Base-by-base conservation (phyloP, 64 coral and sea anemone genomes). In the Platygyra sinensis region DNA sequence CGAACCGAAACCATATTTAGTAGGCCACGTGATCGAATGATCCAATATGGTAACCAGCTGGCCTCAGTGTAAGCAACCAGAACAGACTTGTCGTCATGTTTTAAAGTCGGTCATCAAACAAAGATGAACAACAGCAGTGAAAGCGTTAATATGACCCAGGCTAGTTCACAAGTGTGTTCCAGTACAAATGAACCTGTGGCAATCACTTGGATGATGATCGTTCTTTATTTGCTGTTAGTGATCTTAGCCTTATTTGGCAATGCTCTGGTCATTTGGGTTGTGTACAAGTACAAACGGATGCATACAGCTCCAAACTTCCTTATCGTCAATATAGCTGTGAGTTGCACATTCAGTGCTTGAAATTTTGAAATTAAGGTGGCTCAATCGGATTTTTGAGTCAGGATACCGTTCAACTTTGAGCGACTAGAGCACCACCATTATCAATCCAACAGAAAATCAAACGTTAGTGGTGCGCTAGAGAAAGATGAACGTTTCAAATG, bases 271-370 rank as follows among this genome's bases (percentile, higher is more conserved):
- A 75, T 91, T 18, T 82, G 89, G 24, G 59, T 76, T 9, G 71
- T 91, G 50, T 91, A 83, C 71, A 80, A 59, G 50, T 60, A 84
- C 52, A 91, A 69, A 25, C 17, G 79, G 8, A 72, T 91, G 42
- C 64, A 74, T 22, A 82, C 89, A 9, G 52, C 89, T 60, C 82
- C 89, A 12, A 91, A 91, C 79, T 76, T 49, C 30, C 89, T 91
- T 15, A 84, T 91, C 8, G 72, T 82, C 27, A 91, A 91, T 52
- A 91, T 91, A 51, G 89, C 89, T n/a, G 79, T 91, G 19, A 76
- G 89, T 52, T 32, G 79, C 29, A 8, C 54, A 2, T 16, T 16
- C 1, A 11, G 15, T 14, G 1, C 11, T 57, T 57, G 54, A 10
- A 12, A 57, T 57, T 57, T 57, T 14, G 54, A 57, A 3, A 46